These are phyloP conservation scores for Labeo rohita DNA, from an alignment of 2,113 vertebrate genomes.

Conservation along the genomic window DNA sequence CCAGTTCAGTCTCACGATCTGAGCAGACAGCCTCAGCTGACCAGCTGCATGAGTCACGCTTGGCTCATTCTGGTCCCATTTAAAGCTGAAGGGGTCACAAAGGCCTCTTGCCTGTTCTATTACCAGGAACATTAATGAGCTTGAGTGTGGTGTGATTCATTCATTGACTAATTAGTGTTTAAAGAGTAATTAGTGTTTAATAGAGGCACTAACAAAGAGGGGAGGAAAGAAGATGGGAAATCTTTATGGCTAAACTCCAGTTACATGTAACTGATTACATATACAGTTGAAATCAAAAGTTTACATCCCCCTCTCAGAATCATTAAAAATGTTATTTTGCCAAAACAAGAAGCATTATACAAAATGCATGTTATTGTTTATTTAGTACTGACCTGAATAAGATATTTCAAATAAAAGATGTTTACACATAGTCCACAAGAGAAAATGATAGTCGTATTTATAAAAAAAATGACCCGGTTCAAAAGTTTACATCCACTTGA, in stretches of 20 bases:
- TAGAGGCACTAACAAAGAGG: neutral
- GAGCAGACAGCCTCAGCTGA: neutral
- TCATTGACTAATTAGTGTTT: constrained; percentile 28
- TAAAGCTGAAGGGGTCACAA: constrained; percentile 32
- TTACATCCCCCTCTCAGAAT: too few relatives aligned
- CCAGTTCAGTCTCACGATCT: neutral
- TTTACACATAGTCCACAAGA: too few relatives aligned
- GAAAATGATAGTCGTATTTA: too few relatives aligned
- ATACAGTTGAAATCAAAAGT: neutral
- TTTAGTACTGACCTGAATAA: too few relatives aligned
- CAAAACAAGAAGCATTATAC: too few relatives aligned
- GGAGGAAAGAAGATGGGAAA: neutral
- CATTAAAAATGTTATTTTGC: too few relatives aligned
- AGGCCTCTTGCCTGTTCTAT: neutral
- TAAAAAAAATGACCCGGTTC: too few relatives aligned
- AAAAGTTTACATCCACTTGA: too few relatives aligned
- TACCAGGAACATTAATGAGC: constrained; percentile 12
- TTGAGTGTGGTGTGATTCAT: constrained; percentile 40
- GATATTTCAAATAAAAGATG: too few relatives aligned
- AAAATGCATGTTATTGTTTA: too few relatives aligned
- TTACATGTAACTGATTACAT: neutral
- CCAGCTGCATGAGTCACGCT: constrained; percentile 28
- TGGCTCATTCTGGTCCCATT: constrained; percentile 8
- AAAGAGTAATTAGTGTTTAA: constrained; percentile 13
- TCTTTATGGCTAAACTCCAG: neutral